Conservation (phyloP, 2,888 invertebrate genomes). For the Orchesellides sinensis region DNA sequence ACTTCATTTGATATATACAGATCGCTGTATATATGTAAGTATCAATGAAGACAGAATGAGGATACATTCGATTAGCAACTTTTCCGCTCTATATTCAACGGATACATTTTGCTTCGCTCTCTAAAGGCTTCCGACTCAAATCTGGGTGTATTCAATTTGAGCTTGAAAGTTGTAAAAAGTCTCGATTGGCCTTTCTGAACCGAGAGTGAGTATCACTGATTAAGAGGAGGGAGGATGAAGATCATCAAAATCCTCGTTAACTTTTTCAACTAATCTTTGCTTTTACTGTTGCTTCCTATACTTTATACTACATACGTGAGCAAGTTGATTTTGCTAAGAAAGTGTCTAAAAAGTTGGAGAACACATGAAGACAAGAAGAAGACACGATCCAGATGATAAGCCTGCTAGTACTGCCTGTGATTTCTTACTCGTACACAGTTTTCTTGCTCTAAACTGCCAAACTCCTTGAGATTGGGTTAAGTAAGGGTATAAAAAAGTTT, state of each 20-base stretch:
- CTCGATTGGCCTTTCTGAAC: not conserved
- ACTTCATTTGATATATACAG: too few species aligned
- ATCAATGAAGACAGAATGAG: not conserved
- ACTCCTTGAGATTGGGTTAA: not conserved
- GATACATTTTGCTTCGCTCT: not conserved
- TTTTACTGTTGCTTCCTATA: not conserved
- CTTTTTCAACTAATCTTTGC: constrained; percentile 2
- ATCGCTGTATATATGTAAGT: too few species aligned
- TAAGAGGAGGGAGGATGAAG: not conserved
- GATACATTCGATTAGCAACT: constrained; percentile 13
- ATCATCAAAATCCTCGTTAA: constrained; percentile 17
- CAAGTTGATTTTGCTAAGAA: constrained; percentile 7
- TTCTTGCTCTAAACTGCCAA: constrained; percentile 3
- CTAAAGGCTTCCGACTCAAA: not conserved
- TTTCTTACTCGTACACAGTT: too few species aligned
- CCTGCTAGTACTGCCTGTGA: constrained; percentile 2
- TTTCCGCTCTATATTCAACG: constrained; percentile 6
- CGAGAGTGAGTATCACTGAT: not conserved
- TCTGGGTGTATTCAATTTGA: constrained; percentile 10
- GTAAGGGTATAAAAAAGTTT: not conserved
- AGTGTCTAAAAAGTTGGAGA: not conserved
- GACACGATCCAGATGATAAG: constrained; percentile 21
- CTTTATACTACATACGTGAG: too few species aligned
- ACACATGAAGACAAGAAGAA: not conserved
- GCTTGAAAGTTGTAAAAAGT: constrained; percentile 1